Evolutionary conservation across 2,888 invertebrate genomes (phyloP).

Genomic region (Archips xylosteana): DNA sequence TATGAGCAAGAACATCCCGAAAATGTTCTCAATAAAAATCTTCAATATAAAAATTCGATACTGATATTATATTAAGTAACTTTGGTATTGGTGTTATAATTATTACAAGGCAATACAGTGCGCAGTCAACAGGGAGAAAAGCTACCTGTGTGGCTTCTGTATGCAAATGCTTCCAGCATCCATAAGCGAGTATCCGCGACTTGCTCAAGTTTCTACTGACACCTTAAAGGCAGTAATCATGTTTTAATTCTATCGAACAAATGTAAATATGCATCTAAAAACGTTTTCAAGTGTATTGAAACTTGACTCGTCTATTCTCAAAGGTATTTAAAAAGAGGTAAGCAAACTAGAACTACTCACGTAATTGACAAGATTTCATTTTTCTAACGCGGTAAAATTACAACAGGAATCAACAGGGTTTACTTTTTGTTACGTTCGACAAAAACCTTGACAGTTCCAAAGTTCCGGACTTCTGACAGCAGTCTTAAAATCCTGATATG

Average conservation of each 20-base stretch:
- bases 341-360: background rate
- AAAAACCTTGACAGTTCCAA: background rate
- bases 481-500: background rate
- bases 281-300: conserved; percentile 13
- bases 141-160: conserved; percentile 19
- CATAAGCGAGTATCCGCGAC: conserved; percentile 17
- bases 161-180: conserved; percentile 30
- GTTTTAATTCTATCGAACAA: conserved; percentile 29
- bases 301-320: conserved; percentile 13
- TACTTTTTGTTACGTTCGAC: background rate
- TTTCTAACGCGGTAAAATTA: background rate
- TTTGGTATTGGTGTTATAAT: conserved; percentile 81
- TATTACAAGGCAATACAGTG: conserved; percentile 33
- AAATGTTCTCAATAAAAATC: conserved; percentile 50
- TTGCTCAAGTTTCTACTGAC: conserved; percentile 20
- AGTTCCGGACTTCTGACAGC: background rate
- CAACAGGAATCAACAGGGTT: too few species aligned
- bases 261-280: conserved; percentile 40
- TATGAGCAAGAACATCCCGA: conserved; percentile 25
- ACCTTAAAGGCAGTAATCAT: conserved; percentile 27
- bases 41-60: conserved; percentile 57
- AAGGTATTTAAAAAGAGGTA: conserved; percentile 5
- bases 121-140: conserved; percentile 7
- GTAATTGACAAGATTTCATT: background rate
- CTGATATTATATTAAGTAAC: conserved; percentile 70